Conservation (phyloP, 2,797 vertebrate species). For the Tenualosa ilisha region DNA sequence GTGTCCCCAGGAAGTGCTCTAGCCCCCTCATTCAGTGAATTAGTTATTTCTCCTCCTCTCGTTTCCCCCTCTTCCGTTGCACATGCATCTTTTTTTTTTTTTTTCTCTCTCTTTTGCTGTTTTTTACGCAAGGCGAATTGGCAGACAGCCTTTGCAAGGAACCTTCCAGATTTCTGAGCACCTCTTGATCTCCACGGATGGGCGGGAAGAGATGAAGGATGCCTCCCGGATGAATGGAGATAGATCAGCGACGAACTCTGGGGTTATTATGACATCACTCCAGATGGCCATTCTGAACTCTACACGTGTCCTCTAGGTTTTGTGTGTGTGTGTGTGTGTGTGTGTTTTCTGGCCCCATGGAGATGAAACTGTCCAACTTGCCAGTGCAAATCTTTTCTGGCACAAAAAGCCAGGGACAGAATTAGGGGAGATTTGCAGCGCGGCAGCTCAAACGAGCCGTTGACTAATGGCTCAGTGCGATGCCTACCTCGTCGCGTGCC, state of each 20-base stretch:
- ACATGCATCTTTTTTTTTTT: neutral
- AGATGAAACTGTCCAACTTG: conserved; percentile 76
- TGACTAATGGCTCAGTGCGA: conserved; percentile 70
- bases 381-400: conserved; percentile 76
- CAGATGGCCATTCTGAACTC: conserved; percentile 76
- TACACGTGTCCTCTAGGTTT: conserved; percentile 67
- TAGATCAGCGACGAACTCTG: conserved; percentile 65
- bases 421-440: conserved; percentile 72
- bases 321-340: neutral
- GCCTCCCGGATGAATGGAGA: conserved; percentile 61
- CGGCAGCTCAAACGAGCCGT: conserved; percentile 68
- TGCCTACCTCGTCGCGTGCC: conserved; percentile 64
- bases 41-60: neutral
- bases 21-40: conserved; percentile 53
- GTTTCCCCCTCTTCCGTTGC: neutral
- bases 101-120: neutral
- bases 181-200: conserved; percentile 45
- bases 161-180: conserved; percentile 40
- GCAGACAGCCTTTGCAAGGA: conserved; percentile 36
- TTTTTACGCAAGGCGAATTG: conserved; percentile 33
- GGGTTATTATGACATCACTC: conserved; percentile 70
- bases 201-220: conserved; percentile 37
- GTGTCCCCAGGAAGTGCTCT: conserved; percentile 57
- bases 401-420: conserved; percentile 68
- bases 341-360: conserved; percentile 57